Evolutionary conservation across 2,797 vertebrate species (phyloP).

Genomic region (Leptoclinus maculatus): DNA sequence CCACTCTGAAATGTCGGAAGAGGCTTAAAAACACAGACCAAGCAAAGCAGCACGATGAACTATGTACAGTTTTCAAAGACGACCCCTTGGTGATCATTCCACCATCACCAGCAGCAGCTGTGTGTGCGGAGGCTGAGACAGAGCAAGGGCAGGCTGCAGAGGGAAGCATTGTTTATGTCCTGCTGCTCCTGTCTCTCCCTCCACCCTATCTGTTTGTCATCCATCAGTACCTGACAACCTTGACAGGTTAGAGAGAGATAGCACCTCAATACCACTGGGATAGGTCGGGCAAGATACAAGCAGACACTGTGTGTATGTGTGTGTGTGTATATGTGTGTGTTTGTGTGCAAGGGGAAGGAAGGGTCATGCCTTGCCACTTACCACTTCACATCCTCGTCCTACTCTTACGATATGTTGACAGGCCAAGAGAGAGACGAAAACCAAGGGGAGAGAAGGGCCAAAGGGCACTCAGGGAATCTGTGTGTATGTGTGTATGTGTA

Average conservation of each 20-base stretch:
- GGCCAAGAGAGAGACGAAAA: conserved; percentile 32
- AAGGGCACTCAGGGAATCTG: conserved; percentile 28
- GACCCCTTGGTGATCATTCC: background rate
- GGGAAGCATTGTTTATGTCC: conserved; percentile 57
- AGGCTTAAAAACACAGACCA: background rate
- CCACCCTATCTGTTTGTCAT: conserved; percentile 66
- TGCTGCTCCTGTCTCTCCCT: conserved; percentile 38
- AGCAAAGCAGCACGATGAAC: background rate
- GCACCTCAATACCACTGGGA: conserved; percentile 52
- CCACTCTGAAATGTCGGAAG: background rate
- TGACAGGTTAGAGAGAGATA: conserved; percentile 72
- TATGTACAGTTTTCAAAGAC: conserved; percentile 8
- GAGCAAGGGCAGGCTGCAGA: conserved; percentile 43
- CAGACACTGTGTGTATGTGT: conserved; percentile 8
- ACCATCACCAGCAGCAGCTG: background rate
- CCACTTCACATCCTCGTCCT: conserved; percentile 45
- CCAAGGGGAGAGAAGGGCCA: conserved; percentile 16
- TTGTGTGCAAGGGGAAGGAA: conserved; percentile 6
- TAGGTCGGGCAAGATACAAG: conserved; percentile 25
- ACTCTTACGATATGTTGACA: conserved; percentile 48
- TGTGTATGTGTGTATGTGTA: background rate
- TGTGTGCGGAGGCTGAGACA: conserved; percentile 23
- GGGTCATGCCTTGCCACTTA: conserved; percentile 59
- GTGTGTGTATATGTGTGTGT: background rate
- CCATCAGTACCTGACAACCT: conserved; percentile 71